phyloP scores from a whole-genome alignment of 2,113 vertebrate species.

The Neodontobutis hainanensis region DNA sequence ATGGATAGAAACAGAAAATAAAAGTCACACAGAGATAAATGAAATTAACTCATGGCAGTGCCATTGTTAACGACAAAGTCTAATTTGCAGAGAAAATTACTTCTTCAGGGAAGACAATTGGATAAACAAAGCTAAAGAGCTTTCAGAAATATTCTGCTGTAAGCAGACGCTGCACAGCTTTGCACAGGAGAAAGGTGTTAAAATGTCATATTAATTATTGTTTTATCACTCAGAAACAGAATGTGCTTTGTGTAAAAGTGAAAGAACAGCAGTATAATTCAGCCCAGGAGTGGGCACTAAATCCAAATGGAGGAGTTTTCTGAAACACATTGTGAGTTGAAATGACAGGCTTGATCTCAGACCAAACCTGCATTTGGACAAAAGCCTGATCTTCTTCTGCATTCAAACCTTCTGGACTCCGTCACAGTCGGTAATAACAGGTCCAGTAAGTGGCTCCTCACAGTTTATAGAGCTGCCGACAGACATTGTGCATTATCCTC shows the following conservation, averaged over 20 bases:
- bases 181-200: slow-evolving; percentile 28
- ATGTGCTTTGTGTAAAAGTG: slow-evolving; percentile 18
- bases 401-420: slow-evolving; percentile 19
- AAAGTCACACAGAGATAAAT: slow-evolving; percentile 34
- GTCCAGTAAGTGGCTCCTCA: slow-evolving; percentile 4
- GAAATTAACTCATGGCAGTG: slow-evolving; percentile 24
- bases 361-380: slow-evolving; percentile 44
- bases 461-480: background rate
- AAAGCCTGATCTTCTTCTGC: slow-evolving; percentile 21
- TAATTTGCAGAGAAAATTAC: slow-evolving; percentile 41
- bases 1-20: slow-evolving; percentile 27
- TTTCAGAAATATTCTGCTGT: slow-evolving; percentile 7
- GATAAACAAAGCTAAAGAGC: slow-evolving; percentile 34
- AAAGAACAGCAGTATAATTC: slow-evolving; percentile 8
- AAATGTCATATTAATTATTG: slow-evolving; percentile 35
- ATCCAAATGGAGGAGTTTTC: slow-evolving; percentile 25
- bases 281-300: slow-evolving; percentile 8
- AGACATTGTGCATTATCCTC: slow-evolving; percentile 1
- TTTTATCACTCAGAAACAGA: slow-evolving; percentile 34
- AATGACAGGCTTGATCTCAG: slow-evolving; percentile 47
- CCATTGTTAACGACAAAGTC: slow-evolving; percentile 32
- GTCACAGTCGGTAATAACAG: slow-evolving; percentile 24
- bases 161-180: slow-evolving; percentile 7
- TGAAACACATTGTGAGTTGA: slow-evolving; percentile 14
- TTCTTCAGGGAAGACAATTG: slow-evolving; percentile 34